Evolutionary conservation across 92 coral and sea anemone species (phyloP), one percentile per base, ranked within the genome.

Genomic region (Zoanthus sociatus): DNA sequence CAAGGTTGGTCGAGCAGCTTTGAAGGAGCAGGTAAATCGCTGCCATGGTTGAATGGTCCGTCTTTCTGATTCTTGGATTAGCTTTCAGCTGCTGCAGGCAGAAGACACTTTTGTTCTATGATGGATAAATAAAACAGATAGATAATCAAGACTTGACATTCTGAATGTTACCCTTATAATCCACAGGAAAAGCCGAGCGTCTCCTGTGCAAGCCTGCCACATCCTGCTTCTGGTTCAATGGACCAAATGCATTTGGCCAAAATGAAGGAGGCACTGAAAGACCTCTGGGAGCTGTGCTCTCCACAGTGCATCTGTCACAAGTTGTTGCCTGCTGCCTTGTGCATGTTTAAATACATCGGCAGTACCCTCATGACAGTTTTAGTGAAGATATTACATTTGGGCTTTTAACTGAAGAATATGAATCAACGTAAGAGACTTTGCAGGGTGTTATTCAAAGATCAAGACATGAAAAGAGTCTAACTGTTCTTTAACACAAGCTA

Each of bases 211-310:
- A 11, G 32, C 31, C 26, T 33, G 60, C 56, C 6, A 13, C 78
- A 5, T 1, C 10, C 46, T n/a, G 60, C 78, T 74, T 74, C 78
- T 33, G 56, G 14, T 45, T 17, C 46, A 60, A 4, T 30, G 30
- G 55, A 21, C 53, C 21, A 42, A 73, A 42, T 16, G 18, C 55
- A 73, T 15, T 15, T 30, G 30, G 9, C 77, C 26, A 13, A 44
- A 73, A 16, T 55, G 26, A 73, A 55, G 55, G 56, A 73, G 53
- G 77, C 77, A 45, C 44, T 73, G 77, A 73, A 73, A 73, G 1
- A 45, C 26, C 54, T 73, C 12, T 73, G 77, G 77, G 77, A 73
- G 53, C 55, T 73, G 77, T 73, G 77, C 77, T 42, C 26, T 53
- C 54, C 53, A 9, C 18, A 44, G 54, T 73, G 77, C 55, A 42